phyloP scores from a whole-genome alignment of 2,113 vertebrate species.

The Campylorhamphus procurvoides region DNA sequence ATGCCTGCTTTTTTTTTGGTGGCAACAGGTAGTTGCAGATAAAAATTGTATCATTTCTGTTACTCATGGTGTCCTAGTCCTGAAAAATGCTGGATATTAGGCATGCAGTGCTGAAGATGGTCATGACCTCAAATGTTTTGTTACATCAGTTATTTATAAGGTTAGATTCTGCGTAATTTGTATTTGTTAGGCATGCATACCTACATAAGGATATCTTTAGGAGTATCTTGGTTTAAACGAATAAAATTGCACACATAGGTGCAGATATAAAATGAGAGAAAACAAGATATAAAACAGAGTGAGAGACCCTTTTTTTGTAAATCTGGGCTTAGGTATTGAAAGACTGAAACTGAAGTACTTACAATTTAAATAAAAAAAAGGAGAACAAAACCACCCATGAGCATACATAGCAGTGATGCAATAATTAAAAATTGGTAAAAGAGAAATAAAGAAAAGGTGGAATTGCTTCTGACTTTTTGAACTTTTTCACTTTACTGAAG shows the following conservation, averaged over 20 bases:
- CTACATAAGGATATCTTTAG: neutral
- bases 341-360: neutral
- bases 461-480: neutral
- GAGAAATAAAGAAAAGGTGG: neutral
- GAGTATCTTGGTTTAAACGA: neutral
- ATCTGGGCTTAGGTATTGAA: neutral
- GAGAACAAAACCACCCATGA: rapidly evolving
- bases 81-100: neutral
- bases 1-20: rapidly evolving
- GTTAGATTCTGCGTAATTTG: neutral
- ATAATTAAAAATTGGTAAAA: neutral
- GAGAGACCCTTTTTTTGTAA: neutral
- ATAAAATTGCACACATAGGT: neutral
- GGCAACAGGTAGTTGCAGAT: neutral
- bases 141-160: neutral
- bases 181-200: neutral
- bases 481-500: neutral
- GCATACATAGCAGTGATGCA: neutral
- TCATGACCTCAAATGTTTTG: neutral
- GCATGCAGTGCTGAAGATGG: neutral
- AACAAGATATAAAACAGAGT: too few species aligned
- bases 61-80: neutral
- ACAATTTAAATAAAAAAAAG: neutral
- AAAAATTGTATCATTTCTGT: neutral
- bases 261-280: neutral